These are phyloP conservation scores for Dioctria linearis DNA, from an alignment of 2,888 invertebrate genomes.

Conservation along the genomic window DNA sequence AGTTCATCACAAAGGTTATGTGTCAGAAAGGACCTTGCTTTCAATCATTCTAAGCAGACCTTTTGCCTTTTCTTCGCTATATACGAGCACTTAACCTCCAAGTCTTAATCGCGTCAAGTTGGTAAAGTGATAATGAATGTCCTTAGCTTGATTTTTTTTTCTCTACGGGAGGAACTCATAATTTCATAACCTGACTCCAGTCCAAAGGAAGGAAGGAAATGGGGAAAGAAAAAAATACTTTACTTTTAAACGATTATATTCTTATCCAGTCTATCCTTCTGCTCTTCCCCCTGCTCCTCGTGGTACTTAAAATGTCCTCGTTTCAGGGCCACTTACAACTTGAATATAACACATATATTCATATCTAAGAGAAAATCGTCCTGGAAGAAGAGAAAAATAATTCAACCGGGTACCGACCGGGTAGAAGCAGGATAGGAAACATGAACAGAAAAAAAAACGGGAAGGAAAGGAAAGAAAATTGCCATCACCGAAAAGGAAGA, in stretches of 20 bases:
- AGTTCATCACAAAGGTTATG: background rate
- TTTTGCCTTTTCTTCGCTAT: conserved; percentile 8
- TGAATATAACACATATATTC: background rate
- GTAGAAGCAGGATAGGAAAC: background rate
- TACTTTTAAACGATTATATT: conserved; percentile 1
- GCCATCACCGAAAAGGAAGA: conserved; percentile 47
- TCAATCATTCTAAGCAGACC: background rate
- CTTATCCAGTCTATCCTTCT: background rate
- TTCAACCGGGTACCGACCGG: no score
- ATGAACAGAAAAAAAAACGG: conserved; percentile 10
- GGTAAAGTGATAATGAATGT: conserved; percentile 56
- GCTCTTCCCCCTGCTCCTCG: background rate
- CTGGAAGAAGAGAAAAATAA: no score
- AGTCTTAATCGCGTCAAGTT: conserved; percentile 10
- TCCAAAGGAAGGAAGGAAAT: background rate
- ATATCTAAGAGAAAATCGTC: conserved; percentile 7
- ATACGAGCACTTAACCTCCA: background rate
- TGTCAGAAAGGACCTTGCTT: background rate
- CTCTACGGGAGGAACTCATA: conserved; percentile 43
- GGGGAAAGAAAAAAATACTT: background rate
- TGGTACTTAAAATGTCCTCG: conserved; percentile 27
- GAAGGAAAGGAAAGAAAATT: conserved; percentile 41
- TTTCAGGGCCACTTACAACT: conserved; percentile 50
- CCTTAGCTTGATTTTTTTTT: conserved; percentile 53
- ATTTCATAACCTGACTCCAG: background rate